Evolutionary conservation across 2,113 vertebrate genomes (phyloP).

Genomic region (Globicephala melas): DNA sequence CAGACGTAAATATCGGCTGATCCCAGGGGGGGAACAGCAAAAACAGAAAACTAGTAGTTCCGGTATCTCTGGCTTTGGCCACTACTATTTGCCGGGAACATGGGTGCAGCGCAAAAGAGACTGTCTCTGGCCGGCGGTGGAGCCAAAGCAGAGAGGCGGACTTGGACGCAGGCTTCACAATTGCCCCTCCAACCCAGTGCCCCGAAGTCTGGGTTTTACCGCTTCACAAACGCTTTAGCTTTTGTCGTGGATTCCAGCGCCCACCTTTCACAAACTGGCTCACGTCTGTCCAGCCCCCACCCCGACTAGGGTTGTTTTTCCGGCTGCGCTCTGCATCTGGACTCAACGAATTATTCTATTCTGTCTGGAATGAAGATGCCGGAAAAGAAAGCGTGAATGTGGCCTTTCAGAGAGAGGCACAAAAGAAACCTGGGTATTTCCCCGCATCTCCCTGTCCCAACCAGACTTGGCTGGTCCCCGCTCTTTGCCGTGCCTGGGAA

Average conservation of each 20-base stretch:
- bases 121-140: rapidly evolving
- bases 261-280: neutral
- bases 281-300: neutral
- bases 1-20: neutral
- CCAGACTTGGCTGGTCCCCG: neutral
- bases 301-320: neutral
- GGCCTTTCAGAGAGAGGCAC: neutral
- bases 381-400: neutral
- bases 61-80: rapidly evolving
- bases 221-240: neutral
- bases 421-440: neutral
- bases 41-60: neutral
- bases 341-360: neutral
- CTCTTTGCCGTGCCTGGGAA: neutral
- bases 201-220: neutral
- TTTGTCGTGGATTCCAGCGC: neutral
- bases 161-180: rapidly evolving
- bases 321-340: neutral
- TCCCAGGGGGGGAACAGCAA: neutral
- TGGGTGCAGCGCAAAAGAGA: neutral
- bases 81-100: neutral
- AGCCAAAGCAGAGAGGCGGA: neutral
- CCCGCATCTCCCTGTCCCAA: neutral
- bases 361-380: neutral
- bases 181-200: neutral